Evolutionary conservation across 1,140 invertebrate genomes (phyloP).

Genomic region (Parasteatoda tepidariorum): DNA sequence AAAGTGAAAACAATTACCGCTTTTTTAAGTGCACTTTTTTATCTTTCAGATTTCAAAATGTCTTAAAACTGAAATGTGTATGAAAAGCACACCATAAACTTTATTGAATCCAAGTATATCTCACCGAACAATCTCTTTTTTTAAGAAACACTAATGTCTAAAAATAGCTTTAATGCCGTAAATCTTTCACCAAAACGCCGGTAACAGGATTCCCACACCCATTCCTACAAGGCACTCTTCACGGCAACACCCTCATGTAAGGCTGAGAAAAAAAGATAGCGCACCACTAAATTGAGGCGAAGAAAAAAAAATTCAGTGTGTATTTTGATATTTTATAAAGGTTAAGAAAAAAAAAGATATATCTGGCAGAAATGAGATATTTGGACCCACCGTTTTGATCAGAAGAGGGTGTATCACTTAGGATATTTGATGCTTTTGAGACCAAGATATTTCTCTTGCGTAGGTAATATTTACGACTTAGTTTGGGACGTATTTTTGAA

Average conservation of each 20-base stretch:
- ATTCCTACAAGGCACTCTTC: not conserved
- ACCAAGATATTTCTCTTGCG: too few relatives aligned
- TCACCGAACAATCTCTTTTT: too few relatives aligned
- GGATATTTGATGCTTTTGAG: slow-evolving; percentile 9
- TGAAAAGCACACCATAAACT: too few relatives aligned
- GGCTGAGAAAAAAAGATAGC: not conserved
- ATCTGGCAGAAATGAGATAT: not conserved
- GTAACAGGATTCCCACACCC: slow-evolving; percentile 36
- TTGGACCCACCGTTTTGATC: slow-evolving; percentile 4
- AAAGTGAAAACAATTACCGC: too few relatives aligned
- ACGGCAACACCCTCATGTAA: not conserved
- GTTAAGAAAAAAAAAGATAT: not conserved
- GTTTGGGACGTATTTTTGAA: too few relatives aligned
- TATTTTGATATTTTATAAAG: not conserved
- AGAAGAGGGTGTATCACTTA: not conserved
- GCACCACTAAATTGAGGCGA: slow-evolving; percentile 9
- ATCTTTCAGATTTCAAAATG: too few relatives aligned
- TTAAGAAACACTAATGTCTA: slow-evolving; percentile 8
- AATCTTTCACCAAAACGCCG: slow-evolving; percentile 20
- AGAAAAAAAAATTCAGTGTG: not conserved
- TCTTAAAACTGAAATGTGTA: too few relatives aligned
- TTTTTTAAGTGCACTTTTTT: too few relatives aligned
- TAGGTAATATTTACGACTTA: too few relatives aligned
- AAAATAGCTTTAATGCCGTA: slow-evolving; percentile 6
- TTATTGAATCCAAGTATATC: too few relatives aligned